phyloP scores from a whole-genome alignment of 2,888 invertebrate species.

The Lypha dubia region DNA sequence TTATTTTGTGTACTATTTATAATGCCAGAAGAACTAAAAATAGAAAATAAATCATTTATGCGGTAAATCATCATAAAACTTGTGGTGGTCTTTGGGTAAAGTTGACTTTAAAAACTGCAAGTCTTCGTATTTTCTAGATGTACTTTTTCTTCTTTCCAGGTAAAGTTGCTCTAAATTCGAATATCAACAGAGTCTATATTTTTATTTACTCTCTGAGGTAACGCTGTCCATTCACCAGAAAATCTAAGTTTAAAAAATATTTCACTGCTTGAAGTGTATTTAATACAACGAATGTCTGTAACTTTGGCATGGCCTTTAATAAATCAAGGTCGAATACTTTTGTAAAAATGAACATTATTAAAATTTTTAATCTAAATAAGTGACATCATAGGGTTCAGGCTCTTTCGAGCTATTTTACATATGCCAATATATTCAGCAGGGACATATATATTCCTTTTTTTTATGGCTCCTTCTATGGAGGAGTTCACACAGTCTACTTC shows the following conservation, averaged over 20 bases:
- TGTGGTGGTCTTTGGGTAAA: conserved; percentile 63
- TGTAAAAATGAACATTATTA: conserved; percentile 59
- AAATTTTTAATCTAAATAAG: conserved; percentile 56
- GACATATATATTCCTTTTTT: conserved; percentile 46
- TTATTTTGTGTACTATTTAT: too few species aligned
- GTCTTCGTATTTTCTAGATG: conserved; percentile 61
- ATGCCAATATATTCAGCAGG: conserved; percentile 53
- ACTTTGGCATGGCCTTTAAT: conserved; percentile 64
- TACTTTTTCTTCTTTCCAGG: conserved; percentile 30
- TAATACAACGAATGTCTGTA: conserved; percentile 59
- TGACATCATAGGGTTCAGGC: conserved; percentile 56
- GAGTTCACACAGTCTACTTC: conserved; percentile 27
- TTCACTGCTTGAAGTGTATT: conserved; percentile 48
- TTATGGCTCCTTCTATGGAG: conserved; percentile 45
- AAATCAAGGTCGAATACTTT: conserved; percentile 66
- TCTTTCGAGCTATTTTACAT: conserved; percentile 58
- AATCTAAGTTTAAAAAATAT: conserved; percentile 54
- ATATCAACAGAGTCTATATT: conserved; percentile 47
- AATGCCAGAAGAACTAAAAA: conserved; percentile 48
- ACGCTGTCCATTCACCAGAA: conserved; percentile 20
- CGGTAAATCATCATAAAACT: conserved; percentile 61
- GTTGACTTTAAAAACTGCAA: conserved; percentile 59
- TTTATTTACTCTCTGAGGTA: conserved; percentile 57
- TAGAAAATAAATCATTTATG: conserved; percentile 19
- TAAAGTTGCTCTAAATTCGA: conserved; percentile 37